Evolutionary conservation across 2,888 invertebrate species (phyloP).

Genomic region (Augiades crinisus): DNA sequence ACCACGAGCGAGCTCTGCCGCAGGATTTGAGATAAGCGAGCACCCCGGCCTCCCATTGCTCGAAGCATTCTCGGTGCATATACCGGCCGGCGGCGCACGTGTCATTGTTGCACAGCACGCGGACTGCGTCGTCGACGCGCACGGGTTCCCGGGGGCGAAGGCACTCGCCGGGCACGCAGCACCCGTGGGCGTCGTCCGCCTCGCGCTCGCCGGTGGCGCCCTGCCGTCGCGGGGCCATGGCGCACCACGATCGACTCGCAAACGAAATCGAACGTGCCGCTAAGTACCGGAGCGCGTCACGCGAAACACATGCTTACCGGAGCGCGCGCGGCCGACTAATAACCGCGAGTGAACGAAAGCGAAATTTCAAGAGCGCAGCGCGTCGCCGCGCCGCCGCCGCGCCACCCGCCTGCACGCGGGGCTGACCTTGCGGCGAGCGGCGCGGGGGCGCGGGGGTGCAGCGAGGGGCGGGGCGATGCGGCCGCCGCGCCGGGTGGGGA

Average conservation of each 20-base stretch:
- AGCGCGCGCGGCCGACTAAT: constrained; percentile 82
- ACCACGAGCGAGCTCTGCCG: constrained; percentile 96
- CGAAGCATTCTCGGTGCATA: constrained; percentile 98
- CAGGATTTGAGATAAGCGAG: constrained; percentile 94
- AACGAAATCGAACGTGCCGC: constrained; percentile 72
- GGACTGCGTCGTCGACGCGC: constrained; percentile 88
- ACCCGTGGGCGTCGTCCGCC: constrained; percentile 81
- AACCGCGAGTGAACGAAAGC: constrained; percentile 84
- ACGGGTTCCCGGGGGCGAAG: constrained; percentile 85
- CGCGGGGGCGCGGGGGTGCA: constrained; percentile 53
- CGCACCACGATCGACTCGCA: constrained; percentile 58
- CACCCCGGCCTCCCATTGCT: constrained; percentile 95
- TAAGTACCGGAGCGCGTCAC: constrained; percentile 72
- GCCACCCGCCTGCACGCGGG: constrained; percentile 57
- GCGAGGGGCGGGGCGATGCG: constrained; percentile 58
- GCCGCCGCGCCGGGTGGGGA: constrained; percentile 65
- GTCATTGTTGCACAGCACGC: constrained; percentile 97
- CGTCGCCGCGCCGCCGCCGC: constrained; percentile 57
- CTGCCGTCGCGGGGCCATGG: constrained; percentile 77
- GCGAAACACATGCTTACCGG: constrained; percentile 81
- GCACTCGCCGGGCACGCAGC: constrained; percentile 93
- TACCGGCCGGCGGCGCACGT: constrained; percentile 93
- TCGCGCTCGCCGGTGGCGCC: constrained; percentile 75
- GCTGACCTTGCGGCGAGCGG: constrained; percentile 39
- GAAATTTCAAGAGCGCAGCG: constrained; percentile 86